A percentile compares a stretch with the other conserved stretches of the same genome.
Evolutionary conservation across 1,140 invertebrate species (phyloP).

Genomic region (Idris sp.): DNA sequence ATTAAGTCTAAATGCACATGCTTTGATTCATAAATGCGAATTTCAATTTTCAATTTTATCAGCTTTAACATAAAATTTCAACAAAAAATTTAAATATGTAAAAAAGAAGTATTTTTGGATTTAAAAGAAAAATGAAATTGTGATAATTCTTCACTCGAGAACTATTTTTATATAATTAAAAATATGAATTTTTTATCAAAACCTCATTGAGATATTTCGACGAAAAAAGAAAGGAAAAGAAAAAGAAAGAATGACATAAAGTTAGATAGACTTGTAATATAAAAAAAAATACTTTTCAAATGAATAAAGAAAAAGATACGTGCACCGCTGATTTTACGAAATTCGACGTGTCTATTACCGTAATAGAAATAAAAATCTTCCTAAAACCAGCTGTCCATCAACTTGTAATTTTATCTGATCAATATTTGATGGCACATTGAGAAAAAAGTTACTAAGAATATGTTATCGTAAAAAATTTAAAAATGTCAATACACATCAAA

Average conservation of each 20-base stretch:
- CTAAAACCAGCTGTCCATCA: slow-evolving; percentile 49
- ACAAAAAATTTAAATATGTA: slow-evolving; percentile 17
- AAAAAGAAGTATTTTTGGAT: slow-evolving; percentile 39
- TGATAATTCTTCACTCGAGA: slow-evolving; percentile 39
- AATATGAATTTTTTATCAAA: slow-evolving; percentile 36
- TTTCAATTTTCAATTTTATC: too few relatives aligned
- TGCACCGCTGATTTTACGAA: slow-evolving; percentile 55
- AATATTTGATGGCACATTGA: background rate
- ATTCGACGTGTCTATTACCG: slow-evolving; percentile 16
- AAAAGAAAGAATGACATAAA: too few relatives aligned
- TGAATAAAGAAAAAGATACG: background rate
- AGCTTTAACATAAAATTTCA: slow-evolving; percentile 1
- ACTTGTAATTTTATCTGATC: slow-evolving; percentile 23
- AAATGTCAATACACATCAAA: too few relatives aligned
- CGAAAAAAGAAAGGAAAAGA: too few relatives aligned
- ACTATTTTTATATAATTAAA: slow-evolving; percentile 53
- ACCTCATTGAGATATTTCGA: slow-evolving; percentile 51
- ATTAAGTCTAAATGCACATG: background rate
- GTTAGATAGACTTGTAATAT: slow-evolving; percentile 33
- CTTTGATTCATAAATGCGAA: background rate
- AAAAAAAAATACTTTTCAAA: slow-evolving; percentile 28
- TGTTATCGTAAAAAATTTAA: too few relatives aligned
- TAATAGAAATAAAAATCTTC: slow-evolving; percentile 31
- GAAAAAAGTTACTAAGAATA: slow-evolving; percentile 6
- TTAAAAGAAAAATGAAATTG: slow-evolving; percentile 24